phyloP scores from a whole-genome alignment of 2,797 vertebrate species.

The Xyrichtys novacula region DNA sequence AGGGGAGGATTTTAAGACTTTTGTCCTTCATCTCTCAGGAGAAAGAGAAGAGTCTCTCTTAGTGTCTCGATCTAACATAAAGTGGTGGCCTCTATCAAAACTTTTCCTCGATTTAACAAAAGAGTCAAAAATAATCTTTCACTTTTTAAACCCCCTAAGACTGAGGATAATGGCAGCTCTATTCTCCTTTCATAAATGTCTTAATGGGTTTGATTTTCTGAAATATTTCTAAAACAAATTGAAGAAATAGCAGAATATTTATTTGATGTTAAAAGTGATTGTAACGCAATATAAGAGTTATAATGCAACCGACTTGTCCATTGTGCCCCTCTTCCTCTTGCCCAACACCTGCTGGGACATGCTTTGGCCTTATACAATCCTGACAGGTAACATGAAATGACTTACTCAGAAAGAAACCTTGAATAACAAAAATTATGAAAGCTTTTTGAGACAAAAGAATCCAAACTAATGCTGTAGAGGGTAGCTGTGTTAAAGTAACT shows the following conservation, averaged over 20 bases:
- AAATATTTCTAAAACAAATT: background rate
- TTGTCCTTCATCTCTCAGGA: background rate
- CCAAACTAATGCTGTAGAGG: background rate
- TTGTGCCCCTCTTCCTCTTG: background rate
- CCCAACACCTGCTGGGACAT: background rate
- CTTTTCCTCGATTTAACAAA: background rate
- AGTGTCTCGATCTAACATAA: too few relatives aligned
- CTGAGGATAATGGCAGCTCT: background rate
- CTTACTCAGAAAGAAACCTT: background rate
- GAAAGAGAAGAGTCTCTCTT: background rate
- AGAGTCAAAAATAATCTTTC: background rate
- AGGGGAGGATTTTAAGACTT: constrained; percentile 1
- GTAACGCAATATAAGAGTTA: background rate
- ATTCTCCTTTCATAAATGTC: background rate
- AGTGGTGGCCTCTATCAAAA: too few relatives aligned
- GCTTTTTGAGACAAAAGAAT: background rate
- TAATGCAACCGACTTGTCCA: background rate
- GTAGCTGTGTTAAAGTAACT: too few relatives aligned
- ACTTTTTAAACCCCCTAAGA: background rate
- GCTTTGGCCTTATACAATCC: background rate
- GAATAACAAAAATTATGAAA: background rate
- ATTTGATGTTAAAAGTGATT: background rate
- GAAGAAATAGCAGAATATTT: background rate
- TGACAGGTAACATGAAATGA: background rate
- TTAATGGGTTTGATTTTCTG: background rate